Evolutionary conservation across 2,113 vertebrate species (phyloP).

Genomic region (Mirounga angustirostris): DNA sequence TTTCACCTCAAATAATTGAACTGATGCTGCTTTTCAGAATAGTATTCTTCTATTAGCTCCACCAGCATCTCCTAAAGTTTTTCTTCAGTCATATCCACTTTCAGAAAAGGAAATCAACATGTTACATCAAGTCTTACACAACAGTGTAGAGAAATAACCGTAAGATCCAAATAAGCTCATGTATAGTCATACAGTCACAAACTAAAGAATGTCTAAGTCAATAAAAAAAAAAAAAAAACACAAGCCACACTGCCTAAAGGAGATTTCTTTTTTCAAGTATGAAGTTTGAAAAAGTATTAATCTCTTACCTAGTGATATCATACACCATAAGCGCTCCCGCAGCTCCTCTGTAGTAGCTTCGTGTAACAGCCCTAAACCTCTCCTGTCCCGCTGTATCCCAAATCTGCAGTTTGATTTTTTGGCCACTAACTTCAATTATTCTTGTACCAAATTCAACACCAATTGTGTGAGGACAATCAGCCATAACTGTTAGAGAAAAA

Average conservation of each 20-base stretch:
- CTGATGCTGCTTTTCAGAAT: constrained; percentile 53
- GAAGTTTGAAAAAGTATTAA: background rate
- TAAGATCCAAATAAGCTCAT: constrained; percentile 56
- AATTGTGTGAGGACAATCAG: constrained; percentile 99
- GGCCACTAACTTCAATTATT: constrained; percentile 99
- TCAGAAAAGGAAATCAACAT: constrained; percentile 48
- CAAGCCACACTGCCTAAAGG: background rate
- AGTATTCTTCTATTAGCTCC: constrained; percentile 16
- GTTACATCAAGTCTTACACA: constrained; percentile 48
- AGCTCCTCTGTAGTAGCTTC: constrained; percentile 98
- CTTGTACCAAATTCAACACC: constrained; percentile 98
- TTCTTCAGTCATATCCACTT: constrained; percentile 60
- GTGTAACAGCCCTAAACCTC: constrained; percentile 97
- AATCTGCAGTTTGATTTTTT: constrained; percentile 99
- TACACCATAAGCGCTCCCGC: constrained; percentile 99
- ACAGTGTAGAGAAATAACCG: constrained; percentile 30
- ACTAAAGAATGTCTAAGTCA: constrained; percentile 30
- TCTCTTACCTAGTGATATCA: constrained; percentile 97
- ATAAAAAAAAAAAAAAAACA: background rate
- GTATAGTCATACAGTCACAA: constrained; percentile 21
- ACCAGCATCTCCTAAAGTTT: constrained; percentile 47
- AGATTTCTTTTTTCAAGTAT: background rate
- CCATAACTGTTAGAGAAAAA: constrained; percentile 93
- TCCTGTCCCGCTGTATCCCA: constrained; percentile 99
- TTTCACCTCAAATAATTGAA: constrained; percentile 68